A percentile compares a stretch with the other conserved stretches of the same genome.
These are phyloP conservation scores for Porites rus DNA, from an alignment of 92 coral and sea anemone genomes.

Conservation along the genomic window DNA sequence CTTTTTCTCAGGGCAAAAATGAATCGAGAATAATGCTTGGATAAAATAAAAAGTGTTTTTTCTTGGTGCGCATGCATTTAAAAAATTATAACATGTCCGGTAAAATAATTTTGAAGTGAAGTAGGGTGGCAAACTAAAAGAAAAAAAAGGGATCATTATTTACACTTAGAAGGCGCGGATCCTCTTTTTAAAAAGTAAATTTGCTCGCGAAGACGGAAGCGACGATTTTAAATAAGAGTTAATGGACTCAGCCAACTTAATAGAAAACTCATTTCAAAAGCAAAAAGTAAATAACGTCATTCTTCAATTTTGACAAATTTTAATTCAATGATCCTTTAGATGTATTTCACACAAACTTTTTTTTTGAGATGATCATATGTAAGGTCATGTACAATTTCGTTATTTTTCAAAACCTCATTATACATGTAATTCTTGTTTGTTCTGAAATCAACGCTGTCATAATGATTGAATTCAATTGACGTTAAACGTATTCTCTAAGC, in stretches of 20 bases:
- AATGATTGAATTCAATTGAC: conserved; percentile 1
- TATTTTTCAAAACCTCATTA: conserved; percentile 32
- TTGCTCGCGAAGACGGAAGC: conserved; percentile 38
- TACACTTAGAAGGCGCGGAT: conserved; percentile 2
- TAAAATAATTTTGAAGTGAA: too few species aligned
- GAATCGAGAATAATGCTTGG: not conserved
- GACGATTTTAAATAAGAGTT: conserved; percentile 33
- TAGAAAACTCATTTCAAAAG: not conserved
- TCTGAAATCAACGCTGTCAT: not conserved
- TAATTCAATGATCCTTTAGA: too few species aligned
- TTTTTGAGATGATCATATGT: not conserved
- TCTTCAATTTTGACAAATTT: not conserved
- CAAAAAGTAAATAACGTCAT: not conserved
- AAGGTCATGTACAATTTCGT: conserved; percentile 12
- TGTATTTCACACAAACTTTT: not conserved
- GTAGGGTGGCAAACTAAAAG: not conserved
- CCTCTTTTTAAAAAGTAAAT: conserved; percentile 27
- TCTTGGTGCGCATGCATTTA: too few species aligned
- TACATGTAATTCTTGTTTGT: conserved; percentile 22
- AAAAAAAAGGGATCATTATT: not conserved
- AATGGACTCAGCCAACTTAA: conserved; percentile 16
- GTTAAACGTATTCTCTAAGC: conserved; percentile 33
- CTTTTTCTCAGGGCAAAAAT: not conserved
- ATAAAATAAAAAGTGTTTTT: not conserved
- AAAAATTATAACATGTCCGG: too few species aligned